Evolutionary conservation across 2,113 vertebrate genomes (phyloP), one percentile per base, ranked within the genome.

Genomic region (Regulus satrapa): DNA sequence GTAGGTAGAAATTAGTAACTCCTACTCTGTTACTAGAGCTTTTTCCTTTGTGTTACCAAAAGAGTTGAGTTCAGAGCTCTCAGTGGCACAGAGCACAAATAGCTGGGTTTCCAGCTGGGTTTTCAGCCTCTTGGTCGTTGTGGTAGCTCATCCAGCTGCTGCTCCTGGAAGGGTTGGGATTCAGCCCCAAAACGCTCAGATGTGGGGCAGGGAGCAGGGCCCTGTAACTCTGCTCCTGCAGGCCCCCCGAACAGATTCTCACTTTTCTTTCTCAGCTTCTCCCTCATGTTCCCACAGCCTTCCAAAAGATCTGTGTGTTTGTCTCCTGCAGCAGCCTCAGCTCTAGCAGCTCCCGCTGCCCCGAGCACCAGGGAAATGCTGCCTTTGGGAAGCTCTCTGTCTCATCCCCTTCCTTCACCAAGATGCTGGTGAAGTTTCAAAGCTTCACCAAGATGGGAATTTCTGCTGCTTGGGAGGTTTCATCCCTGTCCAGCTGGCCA

Each of bases 1-100:
- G 62, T 85, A 94, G 92, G 84, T 83, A 79, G 74, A 34, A 80
- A 51, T 94, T 94, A 91, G 89, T 88, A 94, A 96, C 78, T 85
- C 23, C 1, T 34, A 36, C 75, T 54, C 92, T 52, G 25, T 48
- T 77, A 61, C 67, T 80, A 26, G 80, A 36, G 1, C 10, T 89
- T 87, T 93, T 90, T 21, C 63, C 56, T 76, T 54, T 10, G 0
- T 25, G 7, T 29, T 83, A 19, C 46, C 32, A 43, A 55, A 67
- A 31, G 19, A 18, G 29, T 3, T 17, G 51, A 2, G 2, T 48
- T 78, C 14, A 29, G 49, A 91, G 81, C 58, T 81, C 56, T 51
- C 38, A 59, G 17, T 45, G 88, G 13, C 80, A 91, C 19, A 69
- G 36, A 76, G 25, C 76, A 66, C 41, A 66, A 81, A 51, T 3